phyloP scores from a whole-genome alignment of 2,797 vertebrate species.

The Typhlichthys subterraneus region DNA sequence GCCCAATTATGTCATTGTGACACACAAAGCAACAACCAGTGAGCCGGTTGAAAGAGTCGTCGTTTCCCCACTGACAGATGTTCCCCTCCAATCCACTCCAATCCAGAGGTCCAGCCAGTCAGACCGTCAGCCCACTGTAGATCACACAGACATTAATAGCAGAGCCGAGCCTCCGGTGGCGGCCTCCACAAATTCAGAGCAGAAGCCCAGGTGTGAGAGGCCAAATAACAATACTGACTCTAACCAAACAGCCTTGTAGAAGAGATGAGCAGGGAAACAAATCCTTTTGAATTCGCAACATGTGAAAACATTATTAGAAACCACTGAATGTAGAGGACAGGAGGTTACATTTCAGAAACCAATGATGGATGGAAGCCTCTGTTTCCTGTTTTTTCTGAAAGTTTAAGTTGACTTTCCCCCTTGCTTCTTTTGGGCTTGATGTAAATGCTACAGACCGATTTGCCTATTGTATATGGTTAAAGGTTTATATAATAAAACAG shows the following conservation, averaged over 20 bases:
- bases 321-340: too few species aligned
- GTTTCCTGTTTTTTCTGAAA: too few species aligned
- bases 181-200: conserved; percentile 48
- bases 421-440: too few species aligned
- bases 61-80: conserved; percentile 47
- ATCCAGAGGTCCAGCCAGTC: conserved; percentile 16
- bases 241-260: conserved; percentile 76
- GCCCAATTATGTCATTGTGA: conserved; percentile 57
- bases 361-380: too few species aligned
- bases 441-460: too few species aligned
- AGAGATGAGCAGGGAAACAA: not conserved
- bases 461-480: too few species aligned
- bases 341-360: too few species aligned
- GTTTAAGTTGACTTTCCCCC: too few species aligned
- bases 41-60: conserved; percentile 68
- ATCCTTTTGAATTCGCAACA: too few species aligned
- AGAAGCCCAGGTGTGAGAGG: conserved; percentile 65
- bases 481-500: too few species aligned
- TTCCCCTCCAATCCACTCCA: conserved; percentile 12
- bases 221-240: conserved; percentile 45
- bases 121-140: conserved; percentile 34
- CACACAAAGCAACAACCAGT: conserved; percentile 60
- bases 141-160: conserved; percentile 7
- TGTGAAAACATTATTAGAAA: too few species aligned
- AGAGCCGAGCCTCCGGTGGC: conserved; percentile 41